Percentiles rank a stretch among this genome's conserved stretches.
Evolutionary conservation across 2,113 vertebrate genomes (phyloP).

Genomic region (Peromyscus maniculatus): DNA sequence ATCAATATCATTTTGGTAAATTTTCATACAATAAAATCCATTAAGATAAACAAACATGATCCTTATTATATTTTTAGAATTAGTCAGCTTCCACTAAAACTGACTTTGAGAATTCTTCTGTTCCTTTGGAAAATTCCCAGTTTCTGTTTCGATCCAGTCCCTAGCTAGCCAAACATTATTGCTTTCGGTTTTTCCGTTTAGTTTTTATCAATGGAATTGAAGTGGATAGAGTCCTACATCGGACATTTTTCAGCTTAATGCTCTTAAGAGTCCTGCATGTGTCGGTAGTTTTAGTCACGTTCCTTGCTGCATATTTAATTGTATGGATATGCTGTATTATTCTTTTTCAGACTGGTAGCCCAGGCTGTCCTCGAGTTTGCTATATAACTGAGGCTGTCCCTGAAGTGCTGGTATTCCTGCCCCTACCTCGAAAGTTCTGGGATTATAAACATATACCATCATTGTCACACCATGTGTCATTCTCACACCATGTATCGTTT

Average conservation of each 20-base stretch:
- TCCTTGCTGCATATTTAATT: neutral
- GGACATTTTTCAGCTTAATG: neutral
- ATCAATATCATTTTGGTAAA: neutral
- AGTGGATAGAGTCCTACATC: neutral
- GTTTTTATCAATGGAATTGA: constrained; percentile 18
- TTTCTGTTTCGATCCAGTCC: neutral
- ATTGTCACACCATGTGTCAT: too few relatives aligned
- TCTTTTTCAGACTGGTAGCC: neutral
- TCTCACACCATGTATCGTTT: too few relatives aligned
- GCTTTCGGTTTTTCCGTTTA: neutral
- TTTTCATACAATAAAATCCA: neutral
- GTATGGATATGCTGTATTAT: neutral
- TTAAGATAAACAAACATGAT: neutral
- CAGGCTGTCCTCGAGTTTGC: neutral
- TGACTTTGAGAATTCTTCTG: neutral
- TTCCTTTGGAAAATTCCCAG: neutral
- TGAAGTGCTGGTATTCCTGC: neutral
- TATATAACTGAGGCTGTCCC: neutral
- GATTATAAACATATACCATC: neutral
- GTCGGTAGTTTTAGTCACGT: neutral
- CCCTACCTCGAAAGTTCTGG: neutral
- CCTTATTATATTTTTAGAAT: constrained; percentile 38
- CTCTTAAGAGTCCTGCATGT: neutral
- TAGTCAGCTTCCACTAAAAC: neutral
- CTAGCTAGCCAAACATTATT: neutral